Conservation (phyloP, 2,888 invertebrate genomes). For the Helicoverpa assulta region DNA sequence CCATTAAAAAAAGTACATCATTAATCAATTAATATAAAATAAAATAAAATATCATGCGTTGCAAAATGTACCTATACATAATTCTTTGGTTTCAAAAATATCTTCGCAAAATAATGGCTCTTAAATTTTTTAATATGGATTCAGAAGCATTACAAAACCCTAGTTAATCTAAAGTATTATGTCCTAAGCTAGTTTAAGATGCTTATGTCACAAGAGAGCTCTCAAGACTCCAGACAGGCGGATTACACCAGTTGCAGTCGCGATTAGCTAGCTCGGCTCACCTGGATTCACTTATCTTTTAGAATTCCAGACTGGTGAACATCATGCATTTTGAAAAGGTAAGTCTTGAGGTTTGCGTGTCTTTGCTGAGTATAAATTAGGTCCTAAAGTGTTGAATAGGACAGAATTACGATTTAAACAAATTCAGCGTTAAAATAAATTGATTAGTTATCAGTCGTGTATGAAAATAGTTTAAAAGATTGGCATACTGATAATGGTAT, state of each 20-base stretch:
- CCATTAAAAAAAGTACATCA: too few relatives aligned
- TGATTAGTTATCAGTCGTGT: too few relatives aligned
- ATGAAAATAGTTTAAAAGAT: too few relatives aligned
- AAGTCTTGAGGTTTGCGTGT: too few relatives aligned
- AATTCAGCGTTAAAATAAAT: too few relatives aligned
- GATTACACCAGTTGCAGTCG: slow-evolving; percentile 35
- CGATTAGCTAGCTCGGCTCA: slow-evolving; percentile 8
- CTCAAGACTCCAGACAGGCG: slow-evolving; percentile 11
- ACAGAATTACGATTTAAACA: too few relatives aligned
- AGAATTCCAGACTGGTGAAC: slow-evolving; percentile 1
- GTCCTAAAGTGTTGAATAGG: too few relatives aligned
- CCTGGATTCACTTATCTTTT: slow-evolving; percentile 8
- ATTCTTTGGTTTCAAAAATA: not conserved
- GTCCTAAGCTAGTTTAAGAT: slow-evolving; percentile 31
- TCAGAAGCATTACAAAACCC: slow-evolving; percentile 30
- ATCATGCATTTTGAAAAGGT: not conserved
- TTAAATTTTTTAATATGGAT: not conserved
- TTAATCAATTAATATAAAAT: too few relatives aligned
- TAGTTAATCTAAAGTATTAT: slow-evolving; percentile 25
- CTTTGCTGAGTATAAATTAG: too few relatives aligned
- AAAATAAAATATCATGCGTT: too few relatives aligned
- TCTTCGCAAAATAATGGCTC: not conserved
- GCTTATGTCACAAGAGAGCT: slow-evolving; percentile 32
- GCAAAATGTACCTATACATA: too few relatives aligned
- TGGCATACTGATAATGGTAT: too few relatives aligned